Percentiles rank a stretch among this genome's conserved stretches.
phyloP scores from a whole-genome alignment of 2,797 vertebrate genomes.

The Cetoscarus ocellatus region DNA sequence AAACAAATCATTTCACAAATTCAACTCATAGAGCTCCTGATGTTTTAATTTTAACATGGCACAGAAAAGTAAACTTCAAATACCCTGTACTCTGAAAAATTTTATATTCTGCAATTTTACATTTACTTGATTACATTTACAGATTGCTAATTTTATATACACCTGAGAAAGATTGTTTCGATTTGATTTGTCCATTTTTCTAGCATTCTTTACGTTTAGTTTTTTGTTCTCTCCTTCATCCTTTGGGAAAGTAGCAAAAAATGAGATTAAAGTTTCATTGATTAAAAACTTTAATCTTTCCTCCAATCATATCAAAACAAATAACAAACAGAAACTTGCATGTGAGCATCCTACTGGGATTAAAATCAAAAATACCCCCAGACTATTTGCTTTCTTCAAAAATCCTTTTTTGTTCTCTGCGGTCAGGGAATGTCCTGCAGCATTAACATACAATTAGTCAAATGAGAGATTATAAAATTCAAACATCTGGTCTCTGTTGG shows the following conservation, averaged over 20 bases:
- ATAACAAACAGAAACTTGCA: neutral
- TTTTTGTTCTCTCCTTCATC: neutral
- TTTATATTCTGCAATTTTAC: neutral
- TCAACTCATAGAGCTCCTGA: too few relatives aligned
- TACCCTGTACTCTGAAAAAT: too few relatives aligned
- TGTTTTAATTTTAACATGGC: too few relatives aligned
- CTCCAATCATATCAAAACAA: neutral
- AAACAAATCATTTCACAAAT: too few relatives aligned
- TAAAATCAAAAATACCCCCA: neutral
- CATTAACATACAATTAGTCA: slow-evolving; percentile 48
- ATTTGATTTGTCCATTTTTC: neutral
- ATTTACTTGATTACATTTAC: neutral
- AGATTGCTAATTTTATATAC: too few relatives aligned
- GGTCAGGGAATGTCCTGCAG: slow-evolving; percentile 11
- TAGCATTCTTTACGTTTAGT: neutral
- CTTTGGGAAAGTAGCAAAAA: neutral
- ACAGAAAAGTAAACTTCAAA: too few relatives aligned
- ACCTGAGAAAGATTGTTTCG: too few relatives aligned
- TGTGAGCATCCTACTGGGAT: neutral
- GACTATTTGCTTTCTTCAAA: neutral
- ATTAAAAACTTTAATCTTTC: neutral
- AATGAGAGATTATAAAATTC: slow-evolving; percentile 57
- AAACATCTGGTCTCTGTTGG: slow-evolving; percentile 55
- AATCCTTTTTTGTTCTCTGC: slow-evolving; percentile 1
- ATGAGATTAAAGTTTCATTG: neutral